Evolutionary conservation across 2,888 invertebrate genomes (phyloP).

Genomic region (Palloptera scutellata): DNA sequence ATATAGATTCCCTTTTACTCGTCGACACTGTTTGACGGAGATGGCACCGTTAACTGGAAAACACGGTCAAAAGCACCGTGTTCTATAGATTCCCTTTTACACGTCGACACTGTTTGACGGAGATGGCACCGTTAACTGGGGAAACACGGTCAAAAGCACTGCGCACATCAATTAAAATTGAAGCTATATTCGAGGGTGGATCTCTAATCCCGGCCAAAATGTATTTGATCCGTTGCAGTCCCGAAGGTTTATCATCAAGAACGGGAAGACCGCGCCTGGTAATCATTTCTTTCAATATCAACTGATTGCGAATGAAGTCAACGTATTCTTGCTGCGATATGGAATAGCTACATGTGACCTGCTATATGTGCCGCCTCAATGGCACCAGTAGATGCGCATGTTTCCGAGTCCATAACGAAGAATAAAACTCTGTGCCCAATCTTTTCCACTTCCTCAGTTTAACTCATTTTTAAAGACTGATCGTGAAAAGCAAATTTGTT

Average conservation of each 20-base stretch:
- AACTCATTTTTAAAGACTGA: too few relatives aligned
- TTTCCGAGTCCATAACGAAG: constrained; percentile 95
- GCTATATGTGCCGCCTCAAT: constrained; percentile 93
- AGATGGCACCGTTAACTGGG: constrained; percentile 57
- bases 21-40: constrained; percentile 63
- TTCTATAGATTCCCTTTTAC: too few relatives aligned
- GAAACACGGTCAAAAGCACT: constrained; percentile 64
- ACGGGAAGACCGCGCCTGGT: constrained; percentile 90
- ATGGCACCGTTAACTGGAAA: constrained; percentile 57
- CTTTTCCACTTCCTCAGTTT: too few relatives aligned
- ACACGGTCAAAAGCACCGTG: too few relatives aligned
- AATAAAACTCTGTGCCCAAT: constrained; percentile 88
- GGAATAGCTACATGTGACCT: constrained; percentile 83
- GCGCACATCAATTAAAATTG: constrained; percentile 67
- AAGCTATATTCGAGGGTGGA: constrained; percentile 67
- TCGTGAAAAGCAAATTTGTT: too few relatives aligned
- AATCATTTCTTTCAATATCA: constrained; percentile 86
- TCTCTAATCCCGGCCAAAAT: constrained; percentile 69
- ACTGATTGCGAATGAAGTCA: constrained; percentile 84
- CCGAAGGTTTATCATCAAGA: constrained; percentile 83
- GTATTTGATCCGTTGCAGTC: constrained; percentile 81
- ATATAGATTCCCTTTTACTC: constrained; percentile 59
- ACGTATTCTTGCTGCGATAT: constrained; percentile 85
- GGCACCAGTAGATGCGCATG: constrained; percentile 90
- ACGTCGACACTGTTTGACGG: constrained; percentile 63